A percentile compares a stretch with the other conserved stretches of the same genome.
phyloP scores from a whole-genome alignment of 2,888 invertebrate genomes.

The Euplexia lucipara region DNA sequence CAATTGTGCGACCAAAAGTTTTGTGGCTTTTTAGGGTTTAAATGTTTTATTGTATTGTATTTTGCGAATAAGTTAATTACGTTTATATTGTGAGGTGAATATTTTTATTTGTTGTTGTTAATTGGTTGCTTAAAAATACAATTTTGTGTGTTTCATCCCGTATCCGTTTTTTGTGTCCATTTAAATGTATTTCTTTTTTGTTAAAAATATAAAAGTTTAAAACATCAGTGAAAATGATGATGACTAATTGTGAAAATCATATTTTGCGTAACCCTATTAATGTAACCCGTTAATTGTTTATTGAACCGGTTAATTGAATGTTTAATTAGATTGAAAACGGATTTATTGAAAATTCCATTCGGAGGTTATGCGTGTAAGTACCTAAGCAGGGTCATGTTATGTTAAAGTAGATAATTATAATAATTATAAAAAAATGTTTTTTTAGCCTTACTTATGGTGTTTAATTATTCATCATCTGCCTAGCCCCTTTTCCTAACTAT shows the following conservation, averaged over 20 bases:
- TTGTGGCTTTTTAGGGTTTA: background rate
- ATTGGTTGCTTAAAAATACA: background rate
- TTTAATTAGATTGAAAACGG: slow-evolving; percentile 84
- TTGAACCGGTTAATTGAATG: slow-evolving; percentile 81
- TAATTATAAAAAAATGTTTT: too few species aligned
- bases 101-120: slow-evolving; percentile 2
- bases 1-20: background rate
- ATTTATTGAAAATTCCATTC: slow-evolving; percentile 74
- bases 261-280: slow-evolving; percentile 16
- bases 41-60: slow-evolving; percentile 8
- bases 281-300: slow-evolving; percentile 74
- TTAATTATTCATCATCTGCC: too few species aligned
- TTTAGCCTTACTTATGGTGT: too few species aligned
- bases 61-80: background rate
- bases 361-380: slow-evolving; percentile 57
- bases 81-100: background rate
- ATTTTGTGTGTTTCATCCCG: background rate
- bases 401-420: too few species aligned
- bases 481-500: too few species aligned
- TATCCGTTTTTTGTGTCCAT: background rate
- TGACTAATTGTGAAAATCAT: slow-evolving; percentile 2
- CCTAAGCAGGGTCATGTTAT: slow-evolving; percentile 6
- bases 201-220: too few species aligned
- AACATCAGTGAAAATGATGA: background rate
- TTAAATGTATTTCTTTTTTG: too few species aligned